Percentiles rank a stretch among this genome's conserved stretches.
Conservation (phyloP, 2,113 vertebrate species). For the Hyla sarda region DNA sequence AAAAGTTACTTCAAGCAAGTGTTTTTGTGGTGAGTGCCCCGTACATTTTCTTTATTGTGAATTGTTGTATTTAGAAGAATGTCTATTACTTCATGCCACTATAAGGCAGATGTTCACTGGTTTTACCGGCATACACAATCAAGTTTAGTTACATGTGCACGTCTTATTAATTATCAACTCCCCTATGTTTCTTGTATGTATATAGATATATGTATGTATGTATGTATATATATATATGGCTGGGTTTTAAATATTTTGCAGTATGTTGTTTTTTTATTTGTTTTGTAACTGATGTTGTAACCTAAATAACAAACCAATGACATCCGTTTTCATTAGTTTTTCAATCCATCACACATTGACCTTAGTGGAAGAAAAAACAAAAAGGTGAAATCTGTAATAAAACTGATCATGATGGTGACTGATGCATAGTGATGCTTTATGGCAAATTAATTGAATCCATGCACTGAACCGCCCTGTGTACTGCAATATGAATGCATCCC, state of each 20-base stretch:
- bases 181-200: neutral
- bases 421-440: neutral
- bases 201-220: no score
- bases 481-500: no score
- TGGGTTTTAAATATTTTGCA: neutral
- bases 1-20: no score
- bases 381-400: neutral
- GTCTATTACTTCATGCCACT: no score
- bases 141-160: no score
- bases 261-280: neutral
- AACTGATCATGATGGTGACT: neutral
- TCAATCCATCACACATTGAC: neutral
- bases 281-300: neutral
- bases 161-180: no score
- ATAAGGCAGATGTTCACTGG: no score
- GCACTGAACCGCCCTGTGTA: neutral
- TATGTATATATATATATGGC: no score
- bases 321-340: conserved; percentile 1
- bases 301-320: neutral
- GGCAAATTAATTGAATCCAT: neutral
- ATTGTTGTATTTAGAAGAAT: no score
- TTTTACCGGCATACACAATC: no score
- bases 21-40: no score
- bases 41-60: no score
- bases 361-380: neutral